A percentile compares a stretch with the other conserved stretches of the same genome.
Evolutionary conservation across 1,140 invertebrate genomes (phyloP).

Genomic region (Oncopodura yosiiana): DNA sequence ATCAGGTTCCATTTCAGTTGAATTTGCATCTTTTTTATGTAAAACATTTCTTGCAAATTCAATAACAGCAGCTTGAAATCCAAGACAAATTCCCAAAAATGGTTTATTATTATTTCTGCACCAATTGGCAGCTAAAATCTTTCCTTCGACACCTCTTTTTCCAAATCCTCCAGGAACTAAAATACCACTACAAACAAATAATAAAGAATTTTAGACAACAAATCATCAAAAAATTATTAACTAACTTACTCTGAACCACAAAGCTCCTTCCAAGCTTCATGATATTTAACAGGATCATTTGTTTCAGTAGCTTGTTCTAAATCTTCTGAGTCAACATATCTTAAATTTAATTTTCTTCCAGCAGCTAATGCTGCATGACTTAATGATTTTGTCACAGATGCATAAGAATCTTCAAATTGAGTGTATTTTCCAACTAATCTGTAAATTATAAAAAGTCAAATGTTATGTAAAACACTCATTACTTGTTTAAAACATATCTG

Average conservation of each 20-base stretch:
- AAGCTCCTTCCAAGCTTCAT: slow-evolving; percentile 86
- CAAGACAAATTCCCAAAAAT: slow-evolving; percentile 91
- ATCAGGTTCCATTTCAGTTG: slow-evolving; percentile 70
- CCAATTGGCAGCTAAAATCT: slow-evolving; percentile 87
- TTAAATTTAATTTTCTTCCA: slow-evolving; percentile 70
- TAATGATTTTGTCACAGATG: slow-evolving; percentile 89
- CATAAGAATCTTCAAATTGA: slow-evolving; percentile 88
- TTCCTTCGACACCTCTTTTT: slow-evolving; percentile 88
- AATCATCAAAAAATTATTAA: neutral
- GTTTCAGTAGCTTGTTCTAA: slow-evolving; percentile 58
- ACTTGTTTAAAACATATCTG: too few relatives aligned
- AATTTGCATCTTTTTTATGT: slow-evolving; percentile 65
- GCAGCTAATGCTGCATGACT: slow-evolving; percentile 79
- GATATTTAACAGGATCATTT: slow-evolving; percentile 69
- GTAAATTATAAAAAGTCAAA: too few relatives aligned
- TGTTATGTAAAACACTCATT: too few relatives aligned
- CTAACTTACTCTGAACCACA: slow-evolving; percentile 71
- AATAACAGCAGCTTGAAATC: slow-evolving; percentile 91
- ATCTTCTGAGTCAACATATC: slow-evolving; percentile 63
- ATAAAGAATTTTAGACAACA: neutral
- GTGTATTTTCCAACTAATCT: slow-evolving; percentile 99
- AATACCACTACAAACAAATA: slow-evolving; percentile 60
- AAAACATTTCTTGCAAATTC: slow-evolving; percentile 89
- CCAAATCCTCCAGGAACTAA: slow-evolving; percentile 97
- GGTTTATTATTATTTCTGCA: slow-evolving; percentile 82